Evolutionary conservation across 1,140 invertebrate species (phyloP), one percentile per base, ranked within the genome.

Genomic region (Acromyrmex heyeri): DNA sequence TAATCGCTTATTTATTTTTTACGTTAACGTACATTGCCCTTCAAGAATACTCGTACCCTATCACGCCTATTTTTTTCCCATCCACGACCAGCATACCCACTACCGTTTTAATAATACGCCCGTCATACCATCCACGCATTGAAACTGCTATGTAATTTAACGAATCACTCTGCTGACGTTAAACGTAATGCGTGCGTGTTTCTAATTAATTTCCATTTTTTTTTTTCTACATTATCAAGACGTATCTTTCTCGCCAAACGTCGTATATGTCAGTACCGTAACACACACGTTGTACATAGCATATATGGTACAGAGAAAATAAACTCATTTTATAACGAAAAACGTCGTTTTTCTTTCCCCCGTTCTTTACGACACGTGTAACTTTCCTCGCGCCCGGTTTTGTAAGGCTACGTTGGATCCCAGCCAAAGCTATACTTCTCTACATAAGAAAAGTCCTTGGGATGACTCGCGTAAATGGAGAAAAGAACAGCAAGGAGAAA

Each of bases 241-340:
- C 93, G 91, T 93, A 92, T 86, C 88, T 93, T 91, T 91, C 90
- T 92, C 70, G 59, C 91, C 91, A 86, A 94, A 93, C 89, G 93
- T 94, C 94, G 93, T 94, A 94, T 93, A 94, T 92, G 92, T 94
- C 93, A 92, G 94, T 95, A 95, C 93, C 94, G 92, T 94, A 93
- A 90, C 87, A 91, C 81, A 91, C 81, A 94, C 92, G 92, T 95
- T 95, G 95, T 95, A 95, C 93, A 95, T 95, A 95, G 92, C 93
- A 91, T 94, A 93, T 94, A 93, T 93, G 95, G 94, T 94, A 95
- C 93, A 92, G 94, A 94, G 94, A 95, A 95, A 88, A 95, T 95
- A 95, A 95, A 95, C 93, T 95, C 94, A 95, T 95, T 95, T 95
- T 95, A 94, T 95, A 95, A 95, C 92, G 93, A 95, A 94, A 65